Evolutionary conservation across 1,140 invertebrate genomes (phyloP).

Genomic region (Drosophila lini): DNA sequence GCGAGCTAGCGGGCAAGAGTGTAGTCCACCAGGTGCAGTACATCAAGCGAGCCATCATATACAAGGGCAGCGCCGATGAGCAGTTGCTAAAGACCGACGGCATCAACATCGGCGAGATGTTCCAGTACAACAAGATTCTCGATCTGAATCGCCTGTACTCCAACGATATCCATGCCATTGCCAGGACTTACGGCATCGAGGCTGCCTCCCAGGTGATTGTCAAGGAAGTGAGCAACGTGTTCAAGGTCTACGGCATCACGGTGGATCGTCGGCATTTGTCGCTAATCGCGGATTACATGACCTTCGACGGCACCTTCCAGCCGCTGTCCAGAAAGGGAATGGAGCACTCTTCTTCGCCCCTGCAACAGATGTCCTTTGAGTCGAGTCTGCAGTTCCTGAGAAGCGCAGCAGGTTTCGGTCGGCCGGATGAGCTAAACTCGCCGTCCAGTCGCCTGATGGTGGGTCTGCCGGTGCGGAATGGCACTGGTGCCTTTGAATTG

Average conservation of each 20-base stretch:
- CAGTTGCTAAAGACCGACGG: constrained; percentile 96
- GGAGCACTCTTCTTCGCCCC: constrained; percentile 93
- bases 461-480: constrained; percentile 92
- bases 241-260: constrained; percentile 97
- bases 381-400: constrained; percentile 95
- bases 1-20: constrained; percentile 89
- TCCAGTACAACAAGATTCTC: constrained; percentile 91
- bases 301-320: constrained; percentile 94
- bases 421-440: constrained; percentile 91
- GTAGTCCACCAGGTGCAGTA: constrained; percentile 92
- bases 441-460: constrained; percentile 95
- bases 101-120: constrained; percentile 96
- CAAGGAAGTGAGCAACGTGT: constrained; percentile 96
- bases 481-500: constrained; percentile 92
- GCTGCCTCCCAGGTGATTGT: constrained; percentile 96
- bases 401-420: constrained; percentile 90
- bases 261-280: constrained; percentile 97
- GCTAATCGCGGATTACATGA: constrained; percentile 99
- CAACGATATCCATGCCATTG: constrained; percentile 97
- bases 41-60: constrained; percentile 93
- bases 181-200: constrained; percentile 97
- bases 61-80: constrained; percentile 86
- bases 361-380: constrained; percentile 99
- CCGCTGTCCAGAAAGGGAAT: constrained; percentile 96
- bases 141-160: constrained; percentile 95